Percentiles rank a stretch among this genome's conserved stretches.
Conservation (phyloP, 2,797 vertebrate genomes). For the Ctenopoma kingsleyae region DNA sequence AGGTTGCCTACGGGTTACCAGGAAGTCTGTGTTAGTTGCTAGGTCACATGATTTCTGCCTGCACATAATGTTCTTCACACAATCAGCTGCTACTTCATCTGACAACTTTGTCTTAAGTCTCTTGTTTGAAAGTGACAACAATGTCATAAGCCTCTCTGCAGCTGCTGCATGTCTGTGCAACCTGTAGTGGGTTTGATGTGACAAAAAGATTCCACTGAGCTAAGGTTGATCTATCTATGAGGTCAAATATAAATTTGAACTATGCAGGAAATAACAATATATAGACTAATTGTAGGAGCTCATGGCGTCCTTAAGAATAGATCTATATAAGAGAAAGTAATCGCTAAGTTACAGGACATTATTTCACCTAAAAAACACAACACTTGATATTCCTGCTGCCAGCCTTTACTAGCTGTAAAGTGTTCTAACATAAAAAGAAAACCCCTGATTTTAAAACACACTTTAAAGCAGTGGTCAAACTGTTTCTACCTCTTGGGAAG, state of each 20-base stretch:
- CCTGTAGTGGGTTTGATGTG: neutral
- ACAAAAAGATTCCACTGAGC: neutral
- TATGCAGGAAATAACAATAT: neutral
- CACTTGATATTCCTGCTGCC: constrained; percentile 18
- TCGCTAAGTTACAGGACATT: constrained; percentile 4
- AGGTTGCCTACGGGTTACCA: constrained; percentile 78
- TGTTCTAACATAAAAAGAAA: neutral
- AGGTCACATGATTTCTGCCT: constrained; percentile 63
- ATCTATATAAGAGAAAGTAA: neutral
- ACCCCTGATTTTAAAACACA: neutral
- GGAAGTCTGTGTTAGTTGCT: constrained; percentile 71
- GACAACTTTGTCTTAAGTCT: neutral
- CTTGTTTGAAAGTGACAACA: neutral
- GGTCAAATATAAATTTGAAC: neutral
- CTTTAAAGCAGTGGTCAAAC: neutral
- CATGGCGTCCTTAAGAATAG: neutral
- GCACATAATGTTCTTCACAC: constrained; percentile 29
- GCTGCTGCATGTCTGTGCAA: neutral
- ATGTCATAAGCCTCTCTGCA: neutral
- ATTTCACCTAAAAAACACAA: constrained; percentile 22
- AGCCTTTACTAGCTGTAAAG: too few relatives aligned
- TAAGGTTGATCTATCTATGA: neutral
- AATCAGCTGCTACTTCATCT: constrained; percentile 11
- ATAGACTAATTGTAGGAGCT: neutral
- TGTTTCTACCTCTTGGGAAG: neutral